Base-by-base conservation (phyloP, 1,140 invertebrate genomes). In the Leptinotarsa undecemlineata region DNA sequence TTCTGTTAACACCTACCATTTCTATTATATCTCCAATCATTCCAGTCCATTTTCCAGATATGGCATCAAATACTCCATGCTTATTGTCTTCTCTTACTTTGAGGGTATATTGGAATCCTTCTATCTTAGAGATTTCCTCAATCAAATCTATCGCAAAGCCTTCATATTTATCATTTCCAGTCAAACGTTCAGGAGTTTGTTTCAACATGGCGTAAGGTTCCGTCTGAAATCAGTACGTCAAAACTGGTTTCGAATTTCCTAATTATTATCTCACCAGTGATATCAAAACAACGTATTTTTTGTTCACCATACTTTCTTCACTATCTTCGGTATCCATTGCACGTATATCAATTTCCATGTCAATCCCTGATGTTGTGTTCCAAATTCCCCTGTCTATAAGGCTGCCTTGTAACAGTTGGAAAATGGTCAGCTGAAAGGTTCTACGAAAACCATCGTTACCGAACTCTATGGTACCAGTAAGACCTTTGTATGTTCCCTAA, bases 121-220 rank as follows among this genome's bases (percentile, higher is more conserved):
- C 89, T 83, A 91, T 88, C 74, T 86, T 84, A 42, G 91, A 87
- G 75, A 94, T 89, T 80, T 91, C 89, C 81, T 90, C 88, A 74
- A 96, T 88, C 74, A 96, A 87, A 86, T 96, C 95, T 75, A 96
- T 93, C 85, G 93, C 95, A 86, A 95, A 96, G 23, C 95, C 95
- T 85, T 93, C 91, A 87, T 89, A 94, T 67, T 90, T 87, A 71
- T 89, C 88, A 82, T 94, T 94, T 19, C 91, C 92, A 57, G 87
- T 89, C 74, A 90, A 84, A 81, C 89, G 89, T 33, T 86, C 83
- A 67, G 85, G 84, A 69, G 85, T 86, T 78, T 86, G 75, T 74
- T 81, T 91, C 68, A 90, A 80, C 91, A 94, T 94, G 71, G 93
- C 91, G 85, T 94, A 95, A 20, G 94, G 94, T 69, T 89, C 88